Base-by-base conservation (phyloP, 2,888 invertebrate genomes). In the Drosophila pseudotalamancana region DNA sequence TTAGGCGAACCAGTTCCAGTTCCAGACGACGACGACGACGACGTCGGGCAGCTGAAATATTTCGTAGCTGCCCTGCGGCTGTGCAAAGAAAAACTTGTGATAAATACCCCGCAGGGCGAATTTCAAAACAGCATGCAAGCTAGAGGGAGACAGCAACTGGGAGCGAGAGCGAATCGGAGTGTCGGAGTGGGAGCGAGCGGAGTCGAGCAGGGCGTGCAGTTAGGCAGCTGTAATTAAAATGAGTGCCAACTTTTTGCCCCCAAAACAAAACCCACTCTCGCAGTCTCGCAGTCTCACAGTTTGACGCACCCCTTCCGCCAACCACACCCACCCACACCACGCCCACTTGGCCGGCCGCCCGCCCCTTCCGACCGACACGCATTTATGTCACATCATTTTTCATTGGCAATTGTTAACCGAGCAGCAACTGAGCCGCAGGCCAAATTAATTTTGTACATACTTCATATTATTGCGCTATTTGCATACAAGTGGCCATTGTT, bases 11-110 rank as follows among this genome's bases (percentile, higher is more conserved):
- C 75, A 76, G 85, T 65, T 72, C 72, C 64, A 64, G 74, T 68
- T 73, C 69, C 74, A 71, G 63, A 67, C 62, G 67, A 76, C 46
- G 77, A 79, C 67, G 71, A 71, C 51, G 74, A 62, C 64, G 40
- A 57, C 57, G 77, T 67, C 72, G 71, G 63, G 70, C 76, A 77
- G 80, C 85, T 77, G 78, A 82, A 86, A 89, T 89, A 90, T 89
- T 89, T 89, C 85, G 72, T 72, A 72, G 74, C 72, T 74, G 77
- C 61, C 90, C 61, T 16, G 16, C 49, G 77, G 89, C 87, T 45
- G 73, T 74, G 81, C 87, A 89, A 89, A 89, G 90, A 89, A 90
- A 90, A 89, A 90, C 90, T 89, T 89, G 89, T 90, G 90, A 89
- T 90, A 89, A 90, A 90, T 89, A 89, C 67, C 79, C 89, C 82